Percentiles rank a stretch among this genome's conserved stretches.
These are phyloP conservation scores for Actias luna DNA, from an alignment of 2,888 invertebrate genomes.

Conservation along the genomic window DNA sequence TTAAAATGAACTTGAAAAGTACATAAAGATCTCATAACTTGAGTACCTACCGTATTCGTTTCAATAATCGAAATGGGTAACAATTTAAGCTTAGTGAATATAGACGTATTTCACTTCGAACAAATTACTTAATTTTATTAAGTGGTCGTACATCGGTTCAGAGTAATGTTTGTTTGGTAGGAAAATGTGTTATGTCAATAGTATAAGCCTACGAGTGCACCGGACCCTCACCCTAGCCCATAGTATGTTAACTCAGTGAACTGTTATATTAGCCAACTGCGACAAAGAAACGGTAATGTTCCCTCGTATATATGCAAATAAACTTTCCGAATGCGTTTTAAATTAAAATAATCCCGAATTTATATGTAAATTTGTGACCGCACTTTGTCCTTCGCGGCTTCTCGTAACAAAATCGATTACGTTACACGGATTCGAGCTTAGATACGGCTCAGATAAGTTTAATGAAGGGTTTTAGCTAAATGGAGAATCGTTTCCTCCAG, in stretches of 20 bases:
- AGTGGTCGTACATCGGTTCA: slow-evolving; percentile 60
- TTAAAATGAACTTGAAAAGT: too few species aligned
- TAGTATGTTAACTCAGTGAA: slow-evolving; percentile 61
- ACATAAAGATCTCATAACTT: neutral
- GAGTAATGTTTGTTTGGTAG: slow-evolving; percentile 54
- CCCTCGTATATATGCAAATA: slow-evolving; percentile 77
- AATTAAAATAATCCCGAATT: slow-evolving; percentile 80
- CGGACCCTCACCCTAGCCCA: slow-evolving; percentile 39
- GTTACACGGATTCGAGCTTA: slow-evolving; percentile 70
- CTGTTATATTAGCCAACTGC: slow-evolving; percentile 61
- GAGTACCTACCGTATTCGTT: slow-evolving; percentile 36
- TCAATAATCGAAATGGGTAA: slow-evolving; percentile 39
- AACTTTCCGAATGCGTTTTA: slow-evolving; percentile 74
- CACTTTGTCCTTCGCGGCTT: slow-evolving; percentile 75
- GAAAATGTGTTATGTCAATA: slow-evolving; percentile 31
- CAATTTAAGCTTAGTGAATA: slow-evolving; percentile 54
- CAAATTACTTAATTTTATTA: slow-evolving; percentile 79
- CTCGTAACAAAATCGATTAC: slow-evolving; percentile 75
- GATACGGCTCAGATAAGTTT: slow-evolving; percentile 70
- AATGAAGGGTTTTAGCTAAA: slow-evolving; percentile 70
- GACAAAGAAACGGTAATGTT: slow-evolving; percentile 72
- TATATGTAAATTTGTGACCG: slow-evolving; percentile 79
- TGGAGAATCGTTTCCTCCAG: slow-evolving; percentile 57
- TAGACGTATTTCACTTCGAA: slow-evolving; percentile 62
- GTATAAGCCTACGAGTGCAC: slow-evolving; percentile 22